phyloP scores from a whole-genome alignment of 1,140 invertebrate genomes.

The Macrostomum lignano region DNA sequence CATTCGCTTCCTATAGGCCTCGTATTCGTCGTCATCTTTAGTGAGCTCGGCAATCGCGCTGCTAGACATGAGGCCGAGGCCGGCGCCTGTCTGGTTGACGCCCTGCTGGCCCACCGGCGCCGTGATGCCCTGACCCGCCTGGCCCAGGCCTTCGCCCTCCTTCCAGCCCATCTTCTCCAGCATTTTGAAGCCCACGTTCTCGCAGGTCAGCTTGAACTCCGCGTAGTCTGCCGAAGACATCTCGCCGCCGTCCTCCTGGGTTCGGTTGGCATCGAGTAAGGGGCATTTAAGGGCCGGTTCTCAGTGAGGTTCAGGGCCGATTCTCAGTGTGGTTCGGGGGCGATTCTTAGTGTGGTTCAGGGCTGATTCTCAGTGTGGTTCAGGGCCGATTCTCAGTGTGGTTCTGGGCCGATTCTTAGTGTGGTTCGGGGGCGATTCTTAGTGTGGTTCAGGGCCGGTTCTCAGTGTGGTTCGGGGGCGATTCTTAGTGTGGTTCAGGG shows the following conservation, averaged over 20 bases:
- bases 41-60: slow-evolving; percentile 40
- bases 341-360: too few species aligned
- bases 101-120: slow-evolving; percentile 70
- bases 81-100: neutral
- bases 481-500: too few species aligned
- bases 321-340: too few species aligned
- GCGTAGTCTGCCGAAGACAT: slow-evolving; percentile 74
- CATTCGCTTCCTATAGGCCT: slow-evolving; percentile 81
- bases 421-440: too few species aligned
- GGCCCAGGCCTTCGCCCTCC: slow-evolving; percentile 63
- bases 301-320: too few species aligned
- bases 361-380: too few species aligned
- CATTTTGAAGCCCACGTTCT: slow-evolving; percentile 86
- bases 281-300: too few species aligned
- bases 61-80: slow-evolving; percentile 40
- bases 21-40: slow-evolving; percentile 67
- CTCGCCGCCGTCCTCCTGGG: slow-evolving; percentile 44
- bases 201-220: slow-evolving; percentile 70
- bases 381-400: too few species aligned
- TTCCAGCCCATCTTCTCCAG: slow-evolving; percentile 70
- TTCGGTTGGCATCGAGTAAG: neutral
- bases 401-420: too few species aligned
- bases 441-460: too few species aligned
- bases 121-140: slow-evolving; percentile 53
- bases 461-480: too few species aligned